These are phyloP conservation scores for Centropus unirufus DNA, from an alignment of 2,113 vertebrate genomes.

Conservation along the genomic window DNA sequence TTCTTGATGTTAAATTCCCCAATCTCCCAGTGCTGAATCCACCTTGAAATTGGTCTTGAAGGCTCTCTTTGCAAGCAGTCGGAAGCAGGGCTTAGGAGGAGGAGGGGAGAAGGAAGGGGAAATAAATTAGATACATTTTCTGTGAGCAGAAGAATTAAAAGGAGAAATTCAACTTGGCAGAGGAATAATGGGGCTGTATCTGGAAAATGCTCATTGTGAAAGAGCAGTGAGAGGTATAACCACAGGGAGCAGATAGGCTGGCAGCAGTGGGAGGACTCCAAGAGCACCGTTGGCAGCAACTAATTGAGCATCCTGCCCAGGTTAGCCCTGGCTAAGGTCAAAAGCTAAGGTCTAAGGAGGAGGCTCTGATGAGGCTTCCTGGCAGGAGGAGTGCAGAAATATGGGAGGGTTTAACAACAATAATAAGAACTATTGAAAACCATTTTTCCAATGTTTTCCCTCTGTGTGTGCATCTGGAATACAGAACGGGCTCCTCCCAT, in stretches of 20 bases:
- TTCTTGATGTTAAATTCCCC: conserved; percentile 60
- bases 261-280: background rate
- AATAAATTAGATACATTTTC: conserved; percentile 52
- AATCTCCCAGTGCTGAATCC: conserved; percentile 48
- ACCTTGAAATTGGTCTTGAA: conserved; percentile 67
- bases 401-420: accelerated
- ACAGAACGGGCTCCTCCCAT: accelerated
- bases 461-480: background rate
- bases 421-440: background rate
- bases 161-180: background rate
- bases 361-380: background rate
- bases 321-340: background rate
- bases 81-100: background rate
- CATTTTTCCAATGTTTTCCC: accelerated
- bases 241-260: accelerated
- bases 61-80: conserved; percentile 7
- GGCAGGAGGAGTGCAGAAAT: background rate
- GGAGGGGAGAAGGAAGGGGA: background rate
- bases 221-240: background rate
- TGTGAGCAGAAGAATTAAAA: conserved; percentile 34
- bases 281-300: background rate
- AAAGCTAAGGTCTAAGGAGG: background rate
- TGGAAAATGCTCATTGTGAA: background rate
- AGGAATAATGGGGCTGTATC: background rate
- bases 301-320: background rate